Base-by-base conservation (phyloP, 2,888 invertebrate genomes). In the Vandiemenella viatica region DNA sequence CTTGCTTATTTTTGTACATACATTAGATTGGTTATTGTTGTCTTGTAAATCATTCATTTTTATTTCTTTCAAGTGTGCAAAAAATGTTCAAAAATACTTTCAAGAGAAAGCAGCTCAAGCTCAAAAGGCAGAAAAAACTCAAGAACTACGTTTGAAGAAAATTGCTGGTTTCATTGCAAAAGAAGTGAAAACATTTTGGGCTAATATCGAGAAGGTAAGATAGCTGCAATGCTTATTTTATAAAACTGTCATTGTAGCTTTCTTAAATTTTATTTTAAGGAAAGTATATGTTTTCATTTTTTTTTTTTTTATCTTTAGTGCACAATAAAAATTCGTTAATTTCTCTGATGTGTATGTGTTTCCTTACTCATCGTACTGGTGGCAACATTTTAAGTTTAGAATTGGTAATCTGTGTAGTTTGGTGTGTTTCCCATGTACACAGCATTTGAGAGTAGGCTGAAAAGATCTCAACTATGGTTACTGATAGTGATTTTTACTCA, bases 161-260 rank as follows among this genome's bases (percentile, higher is more conserved):
- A 83, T 93, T 23, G 95, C 96, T 4, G 79, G 86, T 0, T 85
- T 83, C 58, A 83, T 95, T 56, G 91, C 97, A 0, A 92, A 89
- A 62, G 92, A 93, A 71, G 80, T 98, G 4, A 80, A 86, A 64
- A 84, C 81, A 48, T 98, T 98, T 67, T 98, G 98, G 97, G 71
- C 78, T 4, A 93, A 92, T 67, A 93, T 95, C 8, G 93, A 96
- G 67, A 97, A 96, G 74, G 82, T 84, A 53, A 47, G 55, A 41
- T 2, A 23, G 13, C 16, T 19, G 16, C 51, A 44, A 49, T 43
- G 8, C 15, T 41, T 43, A 21, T 38, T 50, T 37, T 48, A 23
- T 10, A 21, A 13, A 1, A 44, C 7, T 17, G 16, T 23, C n/a
- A 8, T 50, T 18, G 20, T 16, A 43, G n/a, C n/a, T n/a, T n/a